Evolutionary conservation across 2,113 vertebrate genomes (phyloP), one percentile per base, ranked within the genome.

Genomic region (Etheostoma spectabile): DNA sequence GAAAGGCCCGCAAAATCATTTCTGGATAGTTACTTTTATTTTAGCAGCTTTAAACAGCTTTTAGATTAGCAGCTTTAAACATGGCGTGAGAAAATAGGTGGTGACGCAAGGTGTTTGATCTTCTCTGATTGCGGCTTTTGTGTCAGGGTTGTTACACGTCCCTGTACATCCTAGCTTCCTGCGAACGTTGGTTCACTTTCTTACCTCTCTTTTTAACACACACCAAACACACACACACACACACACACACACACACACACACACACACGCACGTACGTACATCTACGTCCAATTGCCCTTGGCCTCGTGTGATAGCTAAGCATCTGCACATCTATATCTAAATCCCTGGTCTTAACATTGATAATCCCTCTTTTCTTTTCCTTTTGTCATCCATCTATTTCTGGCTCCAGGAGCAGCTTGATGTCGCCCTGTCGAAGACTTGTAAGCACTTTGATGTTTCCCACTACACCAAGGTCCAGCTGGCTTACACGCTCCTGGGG

Each of bases 391-490:
- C 77, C 38, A 1, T 79, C 65, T 88, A 10, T 89, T 79, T 80
- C 65, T 63, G 89, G 82, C 82, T 91, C n/a, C 86, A 99, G 98
- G 98, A 99, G 86, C 98, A 99, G 78, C 76, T 99, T 87, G 98
- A 99, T 0, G 97, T 99, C 71, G 98, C 98, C 0, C 95, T 99
- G 80, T 99, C 98, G 14, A 99, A 97, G 95, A 99, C 99, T 89
- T 99, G 98, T 89, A 99, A 99, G 94, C 96, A 99, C 95, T 99
- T 99, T 93, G 98, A 99, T 86, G 92, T 98, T 65, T 88, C 86
- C 64, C 98, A 99, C 94, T 99, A 99, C 88, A 99, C 97, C 77
- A 99, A 98, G 85, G 97, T 99, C 91, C 98, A 99, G 79, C 96
- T 97, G 87, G 98, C 98, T 16, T 99, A 99, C 88, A 96, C 96